A percentile compares a stretch with the other conserved stretches of the same genome.
These are phyloP conservation scores for Eueremaeus valkanovi DNA, from an alignment of 2,888 invertebrate species.

Conservation along the genomic window DNA sequence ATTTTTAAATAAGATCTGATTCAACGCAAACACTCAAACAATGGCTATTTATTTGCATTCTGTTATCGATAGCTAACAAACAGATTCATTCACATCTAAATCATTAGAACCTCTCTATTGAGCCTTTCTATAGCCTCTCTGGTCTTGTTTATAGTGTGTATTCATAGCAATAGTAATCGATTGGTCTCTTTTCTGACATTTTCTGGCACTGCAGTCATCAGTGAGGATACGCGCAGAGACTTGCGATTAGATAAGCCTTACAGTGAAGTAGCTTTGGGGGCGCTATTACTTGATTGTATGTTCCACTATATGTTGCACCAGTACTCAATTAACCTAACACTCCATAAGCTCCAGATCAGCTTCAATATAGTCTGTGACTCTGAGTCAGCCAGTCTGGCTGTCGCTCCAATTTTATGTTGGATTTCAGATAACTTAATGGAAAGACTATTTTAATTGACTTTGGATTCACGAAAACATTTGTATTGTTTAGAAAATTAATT, in stretches of 20 bases:
- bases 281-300: too few species aligned
- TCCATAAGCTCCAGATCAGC: background rate
- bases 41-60: background rate
- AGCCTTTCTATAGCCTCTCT: background rate
- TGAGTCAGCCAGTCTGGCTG: background rate
- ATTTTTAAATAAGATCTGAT: background rate
- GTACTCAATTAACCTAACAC: background rate
- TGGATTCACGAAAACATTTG: too few species aligned
- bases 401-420: too few species aligned
- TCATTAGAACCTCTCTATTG: too few species aligned
- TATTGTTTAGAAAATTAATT: too few species aligned
- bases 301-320: too few species aligned
- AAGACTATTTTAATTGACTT: too few species aligned
- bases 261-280: conserved; percentile 19
- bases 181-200: conserved; percentile 32
- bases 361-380: too few species aligned
- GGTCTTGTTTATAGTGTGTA: background rate
- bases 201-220: conserved; percentile 22
- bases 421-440: too few species aligned
- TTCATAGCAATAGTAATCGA: conserved; percentile 11
- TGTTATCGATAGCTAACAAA: conserved; percentile 2
- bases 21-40: background rate
- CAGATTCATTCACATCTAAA: background rate
- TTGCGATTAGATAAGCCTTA: conserved; percentile 1
- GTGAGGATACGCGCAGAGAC: conserved; percentile 1